phyloP scores from a whole-genome alignment of 2,888 invertebrate species.

The Smittia aterrima region DNA sequence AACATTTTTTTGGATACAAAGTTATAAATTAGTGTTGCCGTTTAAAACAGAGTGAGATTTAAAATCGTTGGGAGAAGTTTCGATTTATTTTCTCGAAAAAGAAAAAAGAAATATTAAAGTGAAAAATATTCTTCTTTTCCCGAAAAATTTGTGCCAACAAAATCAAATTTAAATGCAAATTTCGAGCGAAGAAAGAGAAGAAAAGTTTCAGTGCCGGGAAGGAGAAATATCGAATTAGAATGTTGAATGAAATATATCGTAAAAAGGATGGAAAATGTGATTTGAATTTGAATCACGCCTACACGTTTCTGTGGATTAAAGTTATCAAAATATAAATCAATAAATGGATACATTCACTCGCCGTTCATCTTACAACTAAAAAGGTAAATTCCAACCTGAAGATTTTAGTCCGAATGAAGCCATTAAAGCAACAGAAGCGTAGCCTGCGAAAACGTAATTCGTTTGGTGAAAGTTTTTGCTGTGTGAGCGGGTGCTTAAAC shows the following conservation, averaged over 20 bases:
- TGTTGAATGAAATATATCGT: background rate
- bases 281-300: background rate
- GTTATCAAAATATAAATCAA: background rate
- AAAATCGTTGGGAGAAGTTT: too few species aligned
- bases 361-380: too few species aligned
- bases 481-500: too few species aligned
- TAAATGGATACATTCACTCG: background rate
- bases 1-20: too few species aligned
- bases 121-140: too few species aligned
- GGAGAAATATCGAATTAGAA: background rate
- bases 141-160: background rate
- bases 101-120: background rate
- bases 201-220: background rate
- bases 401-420: too few species aligned
- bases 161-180: conserved; percentile 4
- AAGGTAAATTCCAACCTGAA: background rate
- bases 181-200: background rate
- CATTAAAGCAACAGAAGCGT: too few species aligned
- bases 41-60: too few species aligned
- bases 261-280: background rate
- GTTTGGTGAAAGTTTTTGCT: background rate
- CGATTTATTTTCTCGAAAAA: too few species aligned
- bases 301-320: background rate
- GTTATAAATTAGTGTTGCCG: too few species aligned
- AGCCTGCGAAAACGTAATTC: too few species aligned